phyloP scores from a whole-genome alignment of 2,113 vertebrate species.

The Trogon surrucura region DNA sequence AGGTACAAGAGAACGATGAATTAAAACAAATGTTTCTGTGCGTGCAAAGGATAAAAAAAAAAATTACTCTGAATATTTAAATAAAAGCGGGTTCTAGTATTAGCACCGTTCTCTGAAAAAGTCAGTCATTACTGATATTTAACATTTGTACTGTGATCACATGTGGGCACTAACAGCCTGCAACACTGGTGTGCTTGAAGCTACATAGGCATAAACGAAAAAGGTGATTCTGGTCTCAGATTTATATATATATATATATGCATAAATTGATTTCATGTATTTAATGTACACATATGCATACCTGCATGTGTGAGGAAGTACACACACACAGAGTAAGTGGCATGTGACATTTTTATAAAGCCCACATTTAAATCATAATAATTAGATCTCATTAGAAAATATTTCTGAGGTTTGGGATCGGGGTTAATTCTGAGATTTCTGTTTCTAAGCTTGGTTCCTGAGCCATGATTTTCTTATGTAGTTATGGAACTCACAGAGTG shows the following conservation, averaged over 20 bases:
- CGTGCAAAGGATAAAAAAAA: background rate
- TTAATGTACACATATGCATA: background rate
- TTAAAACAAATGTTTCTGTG: background rate
- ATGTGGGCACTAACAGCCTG: background rate
- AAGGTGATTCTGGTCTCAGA: background rate
- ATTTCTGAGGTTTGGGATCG: background rate
- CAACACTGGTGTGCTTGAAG: background rate
- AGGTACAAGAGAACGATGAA: background rate
- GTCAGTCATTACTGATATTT: background rate
- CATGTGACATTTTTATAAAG: background rate
- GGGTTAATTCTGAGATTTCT: background rate
- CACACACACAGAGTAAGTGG: background rate
- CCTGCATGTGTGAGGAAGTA: background rate
- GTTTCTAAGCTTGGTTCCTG: background rate
- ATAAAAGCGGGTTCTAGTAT: background rate
- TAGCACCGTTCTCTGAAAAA: background rate
- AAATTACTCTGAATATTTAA: background rate
- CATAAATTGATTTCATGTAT: background rate
- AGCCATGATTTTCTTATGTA: background rate
- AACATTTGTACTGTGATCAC: background rate
- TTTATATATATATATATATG: background rate
- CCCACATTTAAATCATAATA: background rate
- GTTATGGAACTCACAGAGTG: background rate
- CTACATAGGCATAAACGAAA: background rate
- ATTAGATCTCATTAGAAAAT: background rate